A percentile compares a stretch with the other conserved stretches of the same genome.
Evolutionary conservation across 2,797 vertebrate species (phyloP).

Genomic region (Hozukius guyotensis): DNA sequence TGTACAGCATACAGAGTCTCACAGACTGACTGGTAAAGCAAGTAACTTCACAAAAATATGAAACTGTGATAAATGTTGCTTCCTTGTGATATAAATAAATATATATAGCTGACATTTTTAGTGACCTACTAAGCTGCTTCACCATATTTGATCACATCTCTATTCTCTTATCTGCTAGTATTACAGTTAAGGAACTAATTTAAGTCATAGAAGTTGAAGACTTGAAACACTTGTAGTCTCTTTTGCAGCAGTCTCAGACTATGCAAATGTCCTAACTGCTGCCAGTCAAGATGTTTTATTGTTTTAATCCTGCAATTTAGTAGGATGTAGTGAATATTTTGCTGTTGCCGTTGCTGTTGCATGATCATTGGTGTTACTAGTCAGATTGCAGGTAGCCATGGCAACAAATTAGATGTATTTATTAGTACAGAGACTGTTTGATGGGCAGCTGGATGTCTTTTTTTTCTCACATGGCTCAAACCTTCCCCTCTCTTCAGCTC

Average conservation of each 20-base stretch:
- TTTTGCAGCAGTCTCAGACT: too few relatives aligned
- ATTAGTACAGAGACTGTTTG: not conserved
- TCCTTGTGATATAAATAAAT: not conserved
- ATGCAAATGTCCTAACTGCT: too few relatives aligned
- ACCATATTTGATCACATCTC: not conserved
- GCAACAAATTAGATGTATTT: not conserved
- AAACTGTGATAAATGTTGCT: not conserved
- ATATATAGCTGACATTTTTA: not conserved
- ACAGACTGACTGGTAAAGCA: not conserved
- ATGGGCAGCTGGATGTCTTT: not conserved
- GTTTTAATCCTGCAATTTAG: too few relatives aligned
- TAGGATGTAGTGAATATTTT: too few relatives aligned
- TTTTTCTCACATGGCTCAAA: not conserved
- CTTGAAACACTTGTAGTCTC: not conserved
- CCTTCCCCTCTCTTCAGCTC: conserved; percentile 52
- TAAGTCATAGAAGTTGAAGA: not conserved
- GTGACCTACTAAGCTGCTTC: not conserved
- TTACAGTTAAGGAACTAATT: not conserved
- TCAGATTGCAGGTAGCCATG: not conserved
- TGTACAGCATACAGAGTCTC: not conserved
- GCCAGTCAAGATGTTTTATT: too few relatives aligned
- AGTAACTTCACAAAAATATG: not conserved
- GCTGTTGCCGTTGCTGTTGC: not conserved
- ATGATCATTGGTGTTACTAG: not conserved
- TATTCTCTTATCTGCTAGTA: not conserved